Percentiles rank a stretch among this genome's conserved stretches.
These are phyloP conservation scores for Avahi laniger DNA, from an alignment of 2,797 vertebrate species.

Conservation along the genomic window DNA sequence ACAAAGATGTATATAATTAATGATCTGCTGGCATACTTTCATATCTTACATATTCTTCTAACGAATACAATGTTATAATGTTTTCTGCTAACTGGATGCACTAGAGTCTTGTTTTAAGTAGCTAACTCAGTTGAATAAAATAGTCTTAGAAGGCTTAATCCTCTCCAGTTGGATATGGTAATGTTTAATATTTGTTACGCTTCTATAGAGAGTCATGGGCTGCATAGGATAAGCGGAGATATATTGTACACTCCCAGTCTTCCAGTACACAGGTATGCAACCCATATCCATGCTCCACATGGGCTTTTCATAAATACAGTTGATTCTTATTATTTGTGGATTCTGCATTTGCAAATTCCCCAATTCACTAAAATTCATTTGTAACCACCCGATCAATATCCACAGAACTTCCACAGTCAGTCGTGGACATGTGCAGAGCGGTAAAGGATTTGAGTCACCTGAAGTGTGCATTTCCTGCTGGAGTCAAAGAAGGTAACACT, in stretches of 20 bases:
- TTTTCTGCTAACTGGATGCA: background rate
- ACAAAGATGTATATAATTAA: background rate
- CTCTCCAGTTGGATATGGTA: background rate
- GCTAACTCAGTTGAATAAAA: background rate
- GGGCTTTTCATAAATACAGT: background rate
- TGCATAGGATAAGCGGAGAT: background rate
- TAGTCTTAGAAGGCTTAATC: background rate
- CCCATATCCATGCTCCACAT: rapidly evolving
- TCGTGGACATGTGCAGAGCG: background rate
- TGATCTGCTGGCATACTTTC: background rate
- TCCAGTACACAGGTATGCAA: background rate
- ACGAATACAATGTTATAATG: background rate
- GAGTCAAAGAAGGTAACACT: background rate
- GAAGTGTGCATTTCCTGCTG: background rate
- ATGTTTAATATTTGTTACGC: background rate
- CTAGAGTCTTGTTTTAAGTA: background rate
- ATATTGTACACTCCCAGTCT: rapidly evolving
- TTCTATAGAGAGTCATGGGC: background rate
- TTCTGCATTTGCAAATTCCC: background rate
- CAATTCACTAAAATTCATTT: background rate
- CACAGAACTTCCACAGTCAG: background rate
- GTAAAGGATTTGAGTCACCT: background rate
- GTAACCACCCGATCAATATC: background rate
- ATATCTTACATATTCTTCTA: background rate
- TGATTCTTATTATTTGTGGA: background rate